phyloP scores from a whole-genome alignment of 2,113 vertebrate genomes.

The Hyla sarda region DNA sequence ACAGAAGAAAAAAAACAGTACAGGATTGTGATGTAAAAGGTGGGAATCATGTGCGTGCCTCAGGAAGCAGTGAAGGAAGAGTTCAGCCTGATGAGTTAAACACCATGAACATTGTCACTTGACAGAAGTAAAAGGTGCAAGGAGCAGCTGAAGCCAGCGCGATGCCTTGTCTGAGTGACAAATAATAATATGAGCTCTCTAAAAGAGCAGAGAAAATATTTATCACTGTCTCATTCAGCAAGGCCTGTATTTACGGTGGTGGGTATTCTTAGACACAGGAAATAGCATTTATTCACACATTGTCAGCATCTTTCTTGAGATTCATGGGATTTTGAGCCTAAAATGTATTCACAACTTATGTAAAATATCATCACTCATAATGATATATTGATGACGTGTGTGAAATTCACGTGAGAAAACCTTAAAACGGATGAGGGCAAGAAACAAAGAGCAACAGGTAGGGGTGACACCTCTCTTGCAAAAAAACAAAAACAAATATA shows the following conservation, averaged over 20 bases:
- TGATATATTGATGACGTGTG: not conserved
- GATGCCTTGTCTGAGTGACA: conserved; percentile 4
- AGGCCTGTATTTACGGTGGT: not conserved
- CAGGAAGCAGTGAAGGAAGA: not conserved
- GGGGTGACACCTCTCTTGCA: no score
- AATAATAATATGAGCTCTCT: conserved; percentile 17
- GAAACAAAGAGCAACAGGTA: not conserved
- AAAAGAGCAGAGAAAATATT: conserved; percentile 2
- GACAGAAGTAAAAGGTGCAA: not conserved
- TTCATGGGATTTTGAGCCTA: not conserved
- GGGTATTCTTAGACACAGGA: not conserved
- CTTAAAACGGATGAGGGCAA: not conserved
- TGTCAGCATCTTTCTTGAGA: not conserved
- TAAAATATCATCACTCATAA: not conserved
- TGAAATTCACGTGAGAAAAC: not conserved
- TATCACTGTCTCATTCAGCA: not conserved
- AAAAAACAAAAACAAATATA: no score
- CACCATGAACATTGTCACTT: not conserved
- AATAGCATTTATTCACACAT: not conserved
- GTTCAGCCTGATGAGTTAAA: not conserved
- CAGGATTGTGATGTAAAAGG: not conserved
- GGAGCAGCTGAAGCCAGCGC: not conserved
- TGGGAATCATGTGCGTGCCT: not conserved
- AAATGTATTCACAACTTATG: not conserved
- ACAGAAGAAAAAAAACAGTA: no score